Evolutionary conservation across 2,888 invertebrate genomes (phyloP), one percentile per base, ranked within the genome.

Genomic region (Leptarthrus brevirostris): DNA sequence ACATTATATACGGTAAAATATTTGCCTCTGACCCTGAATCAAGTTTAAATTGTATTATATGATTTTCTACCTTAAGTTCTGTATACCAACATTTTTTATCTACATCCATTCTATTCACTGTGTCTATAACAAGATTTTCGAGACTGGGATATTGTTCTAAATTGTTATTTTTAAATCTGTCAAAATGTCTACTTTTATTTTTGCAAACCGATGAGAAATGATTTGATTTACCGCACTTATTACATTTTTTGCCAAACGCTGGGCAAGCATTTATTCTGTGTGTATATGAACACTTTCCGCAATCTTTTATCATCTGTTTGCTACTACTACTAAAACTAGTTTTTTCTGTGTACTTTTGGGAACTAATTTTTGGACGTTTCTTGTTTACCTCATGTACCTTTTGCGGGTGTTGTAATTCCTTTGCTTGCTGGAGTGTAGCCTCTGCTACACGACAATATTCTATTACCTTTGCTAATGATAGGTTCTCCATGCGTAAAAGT

Each of bases 1-100:
- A n/a, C n/a, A n/a, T n/a, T n/a, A n/a, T n/a, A 14, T 49, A 49
- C 6, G 49, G 14, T 14, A 49, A 49, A 49, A 49, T 49, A 49
- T 49, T 49, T 49, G 16, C 49, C 18, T 49, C 49, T 2, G 3
- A n/a, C 2, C 14, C 49, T 49, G 49, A 2, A 14, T 49, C 49
- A 2, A 49, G n/a, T 49, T 49, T 49, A 14, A 49, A 14, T 49
- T 49, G 14, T 3, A 49, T 14, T 2, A 3, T 18, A 5, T 14
- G 5, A 2, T 14, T 2, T 16, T 14, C 18, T 14, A 49, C 5
- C 12, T 44, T 44, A 16, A 49, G 18, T 5, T 49, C 5, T 49
- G n/a, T 18, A 2, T 2, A 18, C 49, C 49, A 49, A 14, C 16
- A n/a, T 49, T 16, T 16, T 16, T 49, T 49, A 14, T 49, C 8